These are phyloP conservation scores for Stictocephala bisonia DNA, from an alignment of 2,888 invertebrate species.

Conservation along the genomic window DNA sequence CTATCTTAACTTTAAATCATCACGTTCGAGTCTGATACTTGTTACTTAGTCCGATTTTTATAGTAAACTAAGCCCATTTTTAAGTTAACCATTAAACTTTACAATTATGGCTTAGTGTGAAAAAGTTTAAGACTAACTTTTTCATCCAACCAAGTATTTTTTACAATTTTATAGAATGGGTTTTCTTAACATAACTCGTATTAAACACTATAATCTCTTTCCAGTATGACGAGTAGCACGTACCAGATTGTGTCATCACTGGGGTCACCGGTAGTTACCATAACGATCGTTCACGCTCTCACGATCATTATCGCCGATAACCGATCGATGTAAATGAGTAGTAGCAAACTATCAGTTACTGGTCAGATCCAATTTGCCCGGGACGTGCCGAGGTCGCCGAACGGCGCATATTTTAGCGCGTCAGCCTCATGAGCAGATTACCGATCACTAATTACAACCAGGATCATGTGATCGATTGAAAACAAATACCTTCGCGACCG, in stretches of 20 bases:
- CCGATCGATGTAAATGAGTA: constrained; percentile 39
- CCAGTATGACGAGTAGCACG: too few relatives aligned
- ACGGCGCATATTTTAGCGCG: constrained; percentile 28
- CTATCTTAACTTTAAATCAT: too few relatives aligned
- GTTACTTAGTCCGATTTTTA: too few relatives aligned
- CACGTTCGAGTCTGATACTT: too few relatives aligned
- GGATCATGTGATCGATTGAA: constrained; percentile 18
- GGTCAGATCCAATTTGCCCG: constrained; percentile 20
- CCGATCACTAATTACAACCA: neutral
- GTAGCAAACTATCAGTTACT: constrained; percentile 38
- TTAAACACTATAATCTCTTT: too few relatives aligned
- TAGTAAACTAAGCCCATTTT: too few relatives aligned
- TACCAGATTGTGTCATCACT: constrained; percentile 15
- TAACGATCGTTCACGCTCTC: constrained; percentile 13
- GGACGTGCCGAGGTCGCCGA: constrained; percentile 2
- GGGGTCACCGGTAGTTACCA: neutral
- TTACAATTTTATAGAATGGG: too few relatives aligned
- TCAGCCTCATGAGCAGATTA: neutral
- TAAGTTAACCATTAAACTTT: too few relatives aligned
- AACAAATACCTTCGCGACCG: constrained; percentile 31
- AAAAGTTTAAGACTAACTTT: too few relatives aligned
- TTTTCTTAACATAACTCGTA: too few relatives aligned
- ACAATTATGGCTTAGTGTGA: too few relatives aligned
- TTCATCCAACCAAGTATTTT: too few relatives aligned
- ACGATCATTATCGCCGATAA: constrained; percentile 35